Conservation (phyloP, 2,113 vertebrate genomes). For the Anguilla rostrata region DNA sequence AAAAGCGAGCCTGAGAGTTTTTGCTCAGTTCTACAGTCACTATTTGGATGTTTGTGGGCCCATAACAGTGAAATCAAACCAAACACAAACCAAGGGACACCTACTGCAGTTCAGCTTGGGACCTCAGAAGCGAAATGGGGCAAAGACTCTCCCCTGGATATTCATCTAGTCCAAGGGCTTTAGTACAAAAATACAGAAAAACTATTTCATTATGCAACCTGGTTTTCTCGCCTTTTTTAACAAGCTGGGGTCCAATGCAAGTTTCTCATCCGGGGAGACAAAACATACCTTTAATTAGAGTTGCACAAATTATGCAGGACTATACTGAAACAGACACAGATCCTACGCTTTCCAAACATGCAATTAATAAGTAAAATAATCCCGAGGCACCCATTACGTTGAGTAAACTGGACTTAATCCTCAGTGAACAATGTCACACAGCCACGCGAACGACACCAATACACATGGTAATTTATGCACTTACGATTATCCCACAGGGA, state of each 20-base stretch:
- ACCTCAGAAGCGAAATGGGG: not conserved
- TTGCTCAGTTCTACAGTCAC: no score
- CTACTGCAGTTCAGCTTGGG: not conserved
- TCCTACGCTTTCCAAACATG: not conserved
- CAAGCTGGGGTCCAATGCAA: not conserved
- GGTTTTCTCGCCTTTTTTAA: no score
- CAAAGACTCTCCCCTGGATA: not conserved
- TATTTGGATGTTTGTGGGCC: no score
- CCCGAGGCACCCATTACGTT: not conserved
- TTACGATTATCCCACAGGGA: not conserved
- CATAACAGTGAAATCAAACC: not conserved
- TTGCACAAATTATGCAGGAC: not conserved
- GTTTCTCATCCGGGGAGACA: not conserved
- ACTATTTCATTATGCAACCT: no score
- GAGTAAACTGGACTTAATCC: not conserved
- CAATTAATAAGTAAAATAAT: slow-evolving; percentile 1
- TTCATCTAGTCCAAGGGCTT: not conserved
- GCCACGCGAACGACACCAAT: not conserved
- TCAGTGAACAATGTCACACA: not conserved
- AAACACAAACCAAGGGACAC: not conserved
- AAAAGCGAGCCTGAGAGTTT: no score
- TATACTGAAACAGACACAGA: not conserved
- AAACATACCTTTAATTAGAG: not conserved
- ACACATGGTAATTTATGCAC: not conserved
- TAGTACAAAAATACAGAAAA: not conserved